Evolutionary conservation across 30 jellyfish, hydroid and myxozoan genomes (phyloP), one percentile per base, ranked within the genome.

Genomic region (Aurelia sp.): DNA sequence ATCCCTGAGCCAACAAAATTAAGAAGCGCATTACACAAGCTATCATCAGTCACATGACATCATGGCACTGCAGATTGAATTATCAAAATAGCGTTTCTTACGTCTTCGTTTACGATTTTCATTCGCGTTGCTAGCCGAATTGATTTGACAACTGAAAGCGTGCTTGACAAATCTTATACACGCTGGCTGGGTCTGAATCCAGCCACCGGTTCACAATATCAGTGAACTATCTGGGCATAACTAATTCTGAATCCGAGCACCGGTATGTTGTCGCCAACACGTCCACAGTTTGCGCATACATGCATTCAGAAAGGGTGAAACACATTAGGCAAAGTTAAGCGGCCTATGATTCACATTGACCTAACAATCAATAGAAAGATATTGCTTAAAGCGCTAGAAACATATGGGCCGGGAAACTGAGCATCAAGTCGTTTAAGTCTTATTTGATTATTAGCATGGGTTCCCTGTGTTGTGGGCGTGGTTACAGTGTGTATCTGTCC

Each of bases 181-280:
- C 73, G 72, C 62, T 66, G 71, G 60, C 30, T 47, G 22, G 30
- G 16, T 16, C 31, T 66, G 77, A 69, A 82, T 82, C 31, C 79
- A 47, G 71, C 73, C 91, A 82, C 91, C 77, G 37, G 91, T 20
- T 0, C 13, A 19, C 22, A 57, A 33, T 51, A 71, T 71, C 72
- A 84, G 77, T 64, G 53, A 62, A 37, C 40, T 48, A 37, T 17
- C 61, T 20, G 41, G 40, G 85, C 76, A 70, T 67, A 40, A 31
- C 71, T 13, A 33, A 19, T 50, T 27, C 81, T 82, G 74, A 20
- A 82, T 82, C 47, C 48, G 50, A 69, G 72, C 85, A 82, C 91
- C 91, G 61, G 91, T 72, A 41, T n/a, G 73, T 65, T 71, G 27
- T 21, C 73, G 35, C 76, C 58, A 20, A 64, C 23, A 63, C 30